phyloP scores from a whole-genome alignment of 2,113 vertebrate genomes.

The Coturnix japonica region DNA sequence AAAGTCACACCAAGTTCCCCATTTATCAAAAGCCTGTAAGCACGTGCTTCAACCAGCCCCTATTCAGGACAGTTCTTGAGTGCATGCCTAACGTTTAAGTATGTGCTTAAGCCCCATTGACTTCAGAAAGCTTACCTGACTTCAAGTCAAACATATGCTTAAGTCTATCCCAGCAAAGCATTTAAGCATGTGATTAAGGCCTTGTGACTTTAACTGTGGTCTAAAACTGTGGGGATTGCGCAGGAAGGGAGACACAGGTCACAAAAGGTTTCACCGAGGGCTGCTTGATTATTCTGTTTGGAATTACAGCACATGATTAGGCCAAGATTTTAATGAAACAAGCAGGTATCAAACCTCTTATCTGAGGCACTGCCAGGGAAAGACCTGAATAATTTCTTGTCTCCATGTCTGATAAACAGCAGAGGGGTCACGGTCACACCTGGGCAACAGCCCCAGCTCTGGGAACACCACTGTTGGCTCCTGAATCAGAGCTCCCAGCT shows the following conservation, averaged over 20 bases:
- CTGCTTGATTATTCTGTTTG: neutral
- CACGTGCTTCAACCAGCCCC: conserved; percentile 25
- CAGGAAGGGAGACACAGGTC: neutral
- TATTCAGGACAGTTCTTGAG: conserved; percentile 49
- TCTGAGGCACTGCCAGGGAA: neutral
- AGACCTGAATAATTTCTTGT: neutral
- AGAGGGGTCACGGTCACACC: neutral
- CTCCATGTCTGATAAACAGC: neutral
- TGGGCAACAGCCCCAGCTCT: neutral
- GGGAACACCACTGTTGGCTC: neutral
- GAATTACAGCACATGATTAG: neutral
- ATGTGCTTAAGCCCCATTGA: conserved; percentile 59
- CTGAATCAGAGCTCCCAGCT: neutral
- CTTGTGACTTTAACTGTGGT: conserved; percentile 43
- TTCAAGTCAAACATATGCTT: conserved; percentile 53
- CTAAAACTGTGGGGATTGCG: neutral
- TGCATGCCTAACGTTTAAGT: conserved; percentile 61
- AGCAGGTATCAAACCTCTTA: neutral
- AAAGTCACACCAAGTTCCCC: conserved; percentile 48
- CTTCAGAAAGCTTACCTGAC: conserved; percentile 56
- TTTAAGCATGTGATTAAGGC: conserved; percentile 48
- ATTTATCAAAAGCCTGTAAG: conserved; percentile 47
- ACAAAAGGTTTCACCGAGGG: neutral
- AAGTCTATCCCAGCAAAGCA: conserved; percentile 38
- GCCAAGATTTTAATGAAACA: neutral